A percentile compares a stretch with the other conserved stretches of the same genome.
Conservation (phyloP, 1,140 invertebrate genomes). For the Zaprionus taronus region DNA sequence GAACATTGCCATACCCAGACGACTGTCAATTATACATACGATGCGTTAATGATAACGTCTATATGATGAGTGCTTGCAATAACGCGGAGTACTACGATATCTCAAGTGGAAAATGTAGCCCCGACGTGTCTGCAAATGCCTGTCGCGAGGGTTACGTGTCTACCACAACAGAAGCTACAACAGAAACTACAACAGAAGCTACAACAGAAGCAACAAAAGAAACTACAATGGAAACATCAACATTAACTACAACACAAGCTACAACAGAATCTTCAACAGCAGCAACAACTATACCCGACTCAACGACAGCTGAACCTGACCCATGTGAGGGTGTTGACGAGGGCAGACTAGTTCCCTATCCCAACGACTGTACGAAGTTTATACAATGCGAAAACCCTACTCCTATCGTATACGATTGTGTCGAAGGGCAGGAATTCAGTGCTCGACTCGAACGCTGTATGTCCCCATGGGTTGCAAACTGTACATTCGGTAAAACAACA, state of each 20-base stretch:
- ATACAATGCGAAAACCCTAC: constrained; percentile 41
- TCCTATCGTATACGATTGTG: constrained; percentile 49
- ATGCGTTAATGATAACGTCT: constrained; percentile 53
- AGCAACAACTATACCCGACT: background rate
- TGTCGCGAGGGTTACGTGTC: constrained; percentile 40
- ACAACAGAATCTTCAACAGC: background rate
- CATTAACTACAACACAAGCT: background rate
- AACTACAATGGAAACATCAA: background rate
- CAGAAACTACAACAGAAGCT: background rate
- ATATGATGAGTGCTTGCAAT: constrained; percentile 59
- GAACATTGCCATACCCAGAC: constrained; percentile 43
- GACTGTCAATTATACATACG: constrained; percentile 61
- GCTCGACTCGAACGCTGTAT: constrained; percentile 58
- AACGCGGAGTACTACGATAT: constrained; percentile 61
- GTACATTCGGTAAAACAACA: constrained; percentile 23
- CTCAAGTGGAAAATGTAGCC: constrained; percentile 45
- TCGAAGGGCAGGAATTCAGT: constrained; percentile 62
- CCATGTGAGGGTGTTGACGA: constrained; percentile 43
- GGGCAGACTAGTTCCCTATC: constrained; percentile 65
- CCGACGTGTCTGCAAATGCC: constrained; percentile 43
- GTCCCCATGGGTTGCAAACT: constrained; percentile 61
- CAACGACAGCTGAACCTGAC: constrained; percentile 16
- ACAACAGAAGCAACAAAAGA: constrained; percentile 9
- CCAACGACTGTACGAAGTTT: constrained; percentile 66
- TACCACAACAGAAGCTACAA: constrained; percentile 1